Evolutionary conservation across 1,140 invertebrate genomes (phyloP).

Genomic region (Oedothorax gibbosus): DNA sequence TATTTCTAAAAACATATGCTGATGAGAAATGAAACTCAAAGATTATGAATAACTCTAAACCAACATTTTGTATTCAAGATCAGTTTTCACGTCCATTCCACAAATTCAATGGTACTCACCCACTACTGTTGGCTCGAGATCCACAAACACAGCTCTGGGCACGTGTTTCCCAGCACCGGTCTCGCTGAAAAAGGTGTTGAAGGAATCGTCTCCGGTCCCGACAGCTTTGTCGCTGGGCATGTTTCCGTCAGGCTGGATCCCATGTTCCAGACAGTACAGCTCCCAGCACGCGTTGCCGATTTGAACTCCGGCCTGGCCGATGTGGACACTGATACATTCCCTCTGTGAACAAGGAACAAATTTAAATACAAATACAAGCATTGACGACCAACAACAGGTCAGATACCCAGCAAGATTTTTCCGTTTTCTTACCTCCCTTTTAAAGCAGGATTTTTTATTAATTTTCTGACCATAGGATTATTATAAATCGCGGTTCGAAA

Average conservation of each 20-base stretch:
- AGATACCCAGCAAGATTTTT: too few relatives aligned
- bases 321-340: constrained; percentile 88
- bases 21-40: too few relatives aligned
- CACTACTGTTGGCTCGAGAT: constrained; percentile 88
- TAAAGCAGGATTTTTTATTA: too few relatives aligned
- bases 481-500: too few relatives aligned
- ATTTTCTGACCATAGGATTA: too few relatives aligned
- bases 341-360: constrained; percentile 67
- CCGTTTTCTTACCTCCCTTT: too few relatives aligned
- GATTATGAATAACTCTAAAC: too few relatives aligned
- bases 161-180: constrained; percentile 89
- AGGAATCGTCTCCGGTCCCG: constrained; percentile 82
- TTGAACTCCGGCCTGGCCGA: constrained; percentile 90
- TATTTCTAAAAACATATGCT: too few relatives aligned
- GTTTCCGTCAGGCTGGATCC: constrained; percentile 76
- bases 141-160: constrained; percentile 84
- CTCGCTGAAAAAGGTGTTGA: constrained; percentile 92
- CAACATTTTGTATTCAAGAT: too few relatives aligned
- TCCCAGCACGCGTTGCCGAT: constrained; percentile 88
- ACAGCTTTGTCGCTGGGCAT: constrained; percentile 67
- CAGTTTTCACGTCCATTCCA: too few relatives aligned
- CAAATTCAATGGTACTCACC: constrained; percentile 70
- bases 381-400: too few relatives aligned
- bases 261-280: constrained; percentile 89
- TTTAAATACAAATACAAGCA: too few relatives aligned